Conservation (phyloP, 2,113 vertebrate genomes). For the Barnardius zonarius region DNA sequence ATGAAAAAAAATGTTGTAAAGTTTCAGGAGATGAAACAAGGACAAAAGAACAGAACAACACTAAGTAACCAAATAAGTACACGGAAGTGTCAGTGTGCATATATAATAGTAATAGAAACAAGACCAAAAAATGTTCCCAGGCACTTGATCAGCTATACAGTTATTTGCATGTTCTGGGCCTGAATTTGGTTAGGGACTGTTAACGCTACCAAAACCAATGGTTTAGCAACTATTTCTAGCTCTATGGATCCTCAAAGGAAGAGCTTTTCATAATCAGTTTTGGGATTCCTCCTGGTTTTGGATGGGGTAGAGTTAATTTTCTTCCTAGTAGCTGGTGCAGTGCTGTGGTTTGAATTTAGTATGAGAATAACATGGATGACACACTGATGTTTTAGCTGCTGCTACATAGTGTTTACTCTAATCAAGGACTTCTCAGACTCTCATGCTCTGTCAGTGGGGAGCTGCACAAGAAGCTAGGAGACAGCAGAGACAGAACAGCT, state of each 20-base stretch:
- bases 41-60: neutral
- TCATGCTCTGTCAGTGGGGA: neutral
- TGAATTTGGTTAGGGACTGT: neutral
- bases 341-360: neutral
- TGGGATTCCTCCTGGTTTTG: neutral
- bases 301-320: neutral
- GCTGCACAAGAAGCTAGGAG: neutral
- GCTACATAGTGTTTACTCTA: neutral
- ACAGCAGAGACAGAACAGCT: neutral
- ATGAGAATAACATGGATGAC: neutral
- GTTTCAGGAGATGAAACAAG: neutral
- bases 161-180: neutral
- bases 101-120: neutral
- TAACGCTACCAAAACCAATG: accelerated
- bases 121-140: neutral
- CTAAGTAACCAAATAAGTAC: neutral
- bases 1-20: neutral
- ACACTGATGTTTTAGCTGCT: neutral
- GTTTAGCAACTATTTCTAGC: neutral
- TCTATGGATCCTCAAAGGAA: neutral
- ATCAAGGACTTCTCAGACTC: neutral
- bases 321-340: neutral
- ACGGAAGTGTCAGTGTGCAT: neutral
- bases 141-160: neutral
- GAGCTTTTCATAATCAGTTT: neutral